A percentile compares a stretch with the other conserved stretches of the same genome.
phyloP scores from a whole-genome alignment of 53 echinoderm and acorn worm species.

The Crossaster papposus region DNA sequence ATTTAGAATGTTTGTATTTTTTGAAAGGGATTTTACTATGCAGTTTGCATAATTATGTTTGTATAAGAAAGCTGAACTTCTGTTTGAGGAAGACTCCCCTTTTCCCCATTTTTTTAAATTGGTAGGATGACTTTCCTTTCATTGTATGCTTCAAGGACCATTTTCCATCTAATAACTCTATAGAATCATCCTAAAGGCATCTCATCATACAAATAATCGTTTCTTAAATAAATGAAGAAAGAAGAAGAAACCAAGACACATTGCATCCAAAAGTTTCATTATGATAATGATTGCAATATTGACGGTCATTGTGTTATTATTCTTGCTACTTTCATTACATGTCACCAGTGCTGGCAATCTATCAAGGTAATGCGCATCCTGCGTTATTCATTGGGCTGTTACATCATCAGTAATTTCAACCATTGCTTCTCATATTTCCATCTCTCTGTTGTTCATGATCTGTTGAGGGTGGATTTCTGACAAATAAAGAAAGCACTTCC shows the following conservation, averaged over 20 bases:
- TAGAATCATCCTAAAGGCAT: not conserved
- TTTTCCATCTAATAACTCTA: not conserved
- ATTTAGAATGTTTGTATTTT: not conserved
- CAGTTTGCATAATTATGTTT: not conserved
- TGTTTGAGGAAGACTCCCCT: too few relatives aligned
- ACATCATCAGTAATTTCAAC: not conserved
- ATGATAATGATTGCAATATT: not conserved
- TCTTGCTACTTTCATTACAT: not conserved
- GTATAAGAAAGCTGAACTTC: not conserved
- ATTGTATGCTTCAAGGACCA: not conserved
- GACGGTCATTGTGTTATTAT: not conserved
- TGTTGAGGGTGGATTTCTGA: not conserved
- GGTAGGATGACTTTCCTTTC: not conserved
- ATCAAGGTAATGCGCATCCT: slow-evolving; percentile 40
- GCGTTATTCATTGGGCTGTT: slow-evolving; percentile 7
- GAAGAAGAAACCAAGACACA: not conserved
- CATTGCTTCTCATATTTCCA: slow-evolving; percentile 3
- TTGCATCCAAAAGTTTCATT: too few relatives aligned
- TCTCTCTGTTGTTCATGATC: not conserved
- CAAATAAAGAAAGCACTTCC: not conserved
- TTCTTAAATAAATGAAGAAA: not conserved
- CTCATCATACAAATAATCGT: not conserved
- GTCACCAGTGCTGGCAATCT: slow-evolving; percentile 56
- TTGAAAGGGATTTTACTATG: not conserved
- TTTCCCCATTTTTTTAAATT: too few relatives aligned